A percentile compares a stretch with the other conserved stretches of the same genome.
Evolutionary conservation across 1,140 invertebrate genomes (phyloP).

Genomic region (Odontomachus brunneus): DNA sequence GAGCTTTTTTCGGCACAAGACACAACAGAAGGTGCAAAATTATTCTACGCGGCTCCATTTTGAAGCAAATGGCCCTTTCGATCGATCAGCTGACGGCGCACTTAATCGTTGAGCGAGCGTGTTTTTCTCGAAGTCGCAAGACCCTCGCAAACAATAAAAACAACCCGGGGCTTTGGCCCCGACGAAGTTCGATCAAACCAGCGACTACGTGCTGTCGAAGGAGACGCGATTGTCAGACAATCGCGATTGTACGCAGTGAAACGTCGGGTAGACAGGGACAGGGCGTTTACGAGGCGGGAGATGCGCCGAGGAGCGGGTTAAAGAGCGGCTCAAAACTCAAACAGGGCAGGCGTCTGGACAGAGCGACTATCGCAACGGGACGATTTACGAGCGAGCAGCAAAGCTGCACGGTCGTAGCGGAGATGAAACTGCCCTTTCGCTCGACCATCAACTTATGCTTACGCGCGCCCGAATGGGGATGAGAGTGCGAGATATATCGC

Average conservation of each 20-base stretch:
- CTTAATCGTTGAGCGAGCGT: background rate
- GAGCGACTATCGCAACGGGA: background rate
- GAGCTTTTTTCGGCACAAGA: background rate
- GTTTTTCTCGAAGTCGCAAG: background rate
- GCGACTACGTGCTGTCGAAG: background rate
- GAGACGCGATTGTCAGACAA: background rate
- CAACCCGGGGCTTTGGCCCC: constrained; percentile 10
- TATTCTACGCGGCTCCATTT: background rate
- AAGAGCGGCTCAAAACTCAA: background rate
- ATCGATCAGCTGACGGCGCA: background rate
- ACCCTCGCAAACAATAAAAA: constrained; percentile 10
- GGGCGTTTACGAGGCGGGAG: background rate
- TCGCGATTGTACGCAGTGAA: background rate
- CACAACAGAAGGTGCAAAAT: background rate
- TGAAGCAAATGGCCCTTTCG: background rate
- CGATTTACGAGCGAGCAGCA: constrained; percentile 8
- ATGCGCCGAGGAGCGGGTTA: background rate
- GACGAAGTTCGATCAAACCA: constrained; percentile 17
- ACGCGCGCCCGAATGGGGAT: constrained; percentile 14
- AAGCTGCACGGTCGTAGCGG: background rate
- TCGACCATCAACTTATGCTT: constrained; percentile 1
- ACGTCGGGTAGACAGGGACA: background rate
- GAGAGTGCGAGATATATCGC: constrained; percentile 10
- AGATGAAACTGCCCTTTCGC: constrained; percentile 21
- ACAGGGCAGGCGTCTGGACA: background rate